Base-by-base conservation (phyloP, 2,113 vertebrate genomes). In the Larimichthys polyactis region DNA sequence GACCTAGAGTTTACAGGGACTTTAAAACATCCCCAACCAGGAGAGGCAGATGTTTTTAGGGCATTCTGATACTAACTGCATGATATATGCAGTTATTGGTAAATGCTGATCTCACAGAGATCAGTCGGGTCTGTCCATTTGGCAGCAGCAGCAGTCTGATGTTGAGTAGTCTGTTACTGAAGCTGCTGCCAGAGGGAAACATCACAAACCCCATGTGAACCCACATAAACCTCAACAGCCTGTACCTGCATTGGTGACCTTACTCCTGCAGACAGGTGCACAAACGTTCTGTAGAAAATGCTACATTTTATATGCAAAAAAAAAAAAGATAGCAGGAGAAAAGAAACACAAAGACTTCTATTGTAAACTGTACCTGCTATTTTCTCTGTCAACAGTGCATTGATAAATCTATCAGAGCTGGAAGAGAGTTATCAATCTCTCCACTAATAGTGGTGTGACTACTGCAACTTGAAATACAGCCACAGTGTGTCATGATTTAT, bases 161-260 rank as follows among this genome's bases (percentile, higher is more conserved):
- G 70, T 78, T 87, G 69, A 55, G 62, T 40, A 71, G 6, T 9
- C 59, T 32, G 59, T 57, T 60, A 55, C 29, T 22, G 55, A 51
- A 29, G 22, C 49, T 48, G 66, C 40, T 83, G 60, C 24, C 72
- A 36, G 17, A 63, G 17, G 17, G 44, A 68, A 70, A 7, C 49
- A 77, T 48, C 10, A 57, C 55, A 80, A 64, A 85, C 20, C 19
- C 29, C 6, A 20, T 5, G 27, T 79, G 58, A 63, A 64, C 69
- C 40, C 65, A 75, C 66, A 20, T 75, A 49, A 85, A 71, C 75
- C 65, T 43, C 43, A 29, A 10, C 12, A 14, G 11, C 20, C 22
- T 59, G 24, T 15, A 52, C 32, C 32, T 17, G 9, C 43, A 43
- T 29, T 43, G 62, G 15, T 40, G 6, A 16, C 49, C 11, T 59